A percentile compares a stretch with the other conserved stretches of the same genome.
Evolutionary conservation across 2,113 vertebrate genomes (phyloP).

Genomic region (Tylochromis polylepis): DNA sequence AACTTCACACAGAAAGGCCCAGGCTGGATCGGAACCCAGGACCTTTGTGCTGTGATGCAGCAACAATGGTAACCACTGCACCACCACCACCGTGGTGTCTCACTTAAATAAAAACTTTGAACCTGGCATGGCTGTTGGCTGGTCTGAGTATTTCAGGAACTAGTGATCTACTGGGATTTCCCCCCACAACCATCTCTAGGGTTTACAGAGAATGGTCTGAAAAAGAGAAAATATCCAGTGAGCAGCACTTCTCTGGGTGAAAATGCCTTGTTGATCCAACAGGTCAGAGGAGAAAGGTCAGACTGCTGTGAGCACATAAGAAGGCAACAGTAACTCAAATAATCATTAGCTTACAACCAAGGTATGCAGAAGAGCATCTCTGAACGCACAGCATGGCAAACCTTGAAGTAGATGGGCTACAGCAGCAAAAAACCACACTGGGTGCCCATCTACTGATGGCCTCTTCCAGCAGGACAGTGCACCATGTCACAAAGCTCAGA

Average conservation of each 20-base stretch:
- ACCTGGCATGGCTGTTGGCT: background rate
- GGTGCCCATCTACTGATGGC: background rate
- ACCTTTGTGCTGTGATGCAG: background rate
- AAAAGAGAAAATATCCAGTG: background rate
- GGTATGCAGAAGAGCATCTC: background rate
- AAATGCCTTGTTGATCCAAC: background rate
- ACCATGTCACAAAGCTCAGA: background rate
- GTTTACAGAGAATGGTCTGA: background rate
- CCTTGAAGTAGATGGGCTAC: background rate
- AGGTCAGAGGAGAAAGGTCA: background rate
- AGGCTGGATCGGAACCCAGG: background rate
- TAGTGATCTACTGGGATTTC: background rate
- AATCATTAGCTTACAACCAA: background rate
- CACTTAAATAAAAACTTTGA: background rate
- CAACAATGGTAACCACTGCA: background rate
- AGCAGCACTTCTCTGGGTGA: background rate
- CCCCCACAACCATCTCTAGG: background rate
- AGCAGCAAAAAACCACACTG: background rate
- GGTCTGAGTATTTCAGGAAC: background rate
- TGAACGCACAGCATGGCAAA: background rate
- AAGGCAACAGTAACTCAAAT: background rate
- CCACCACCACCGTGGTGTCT: background rate
- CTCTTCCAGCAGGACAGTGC: background rate
- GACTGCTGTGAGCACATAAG: background rate
- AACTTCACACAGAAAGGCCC: background rate